Conservation (phyloP, 2,888 invertebrate species). For the Uropetala carovei region DNA sequence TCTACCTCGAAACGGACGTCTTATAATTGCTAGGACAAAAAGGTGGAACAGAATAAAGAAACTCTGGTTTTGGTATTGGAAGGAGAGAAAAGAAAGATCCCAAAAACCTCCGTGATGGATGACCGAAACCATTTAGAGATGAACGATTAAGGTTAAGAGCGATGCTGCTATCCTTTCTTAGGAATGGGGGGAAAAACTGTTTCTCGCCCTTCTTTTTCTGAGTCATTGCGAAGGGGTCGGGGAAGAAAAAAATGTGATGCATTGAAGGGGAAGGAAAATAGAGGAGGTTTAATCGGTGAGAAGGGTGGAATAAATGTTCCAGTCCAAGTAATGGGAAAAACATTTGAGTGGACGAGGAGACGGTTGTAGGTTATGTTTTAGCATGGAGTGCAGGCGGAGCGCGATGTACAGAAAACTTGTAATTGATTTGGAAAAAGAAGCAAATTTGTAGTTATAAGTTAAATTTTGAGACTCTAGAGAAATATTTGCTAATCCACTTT, state of each 20-base stretch:
- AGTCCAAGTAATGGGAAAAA: background rate
- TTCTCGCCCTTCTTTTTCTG: background rate
- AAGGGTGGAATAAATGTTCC: background rate
- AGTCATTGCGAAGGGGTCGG: background rate
- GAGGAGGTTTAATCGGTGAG: background rate
- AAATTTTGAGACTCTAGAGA: no score
- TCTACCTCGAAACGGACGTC: background rate
- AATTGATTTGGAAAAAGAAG: no score
- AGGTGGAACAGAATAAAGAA: background rate
- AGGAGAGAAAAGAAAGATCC: background rate
- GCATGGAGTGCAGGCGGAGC: no score
- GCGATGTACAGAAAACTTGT: no score
- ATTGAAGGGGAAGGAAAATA: background rate
- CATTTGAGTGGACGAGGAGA: background rate
- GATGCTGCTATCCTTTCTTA: slow-evolving; percentile 40
- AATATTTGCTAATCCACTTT: no score
- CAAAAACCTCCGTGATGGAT: slow-evolving; percentile 52
- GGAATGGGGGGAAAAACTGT: slow-evolving; percentile 11
- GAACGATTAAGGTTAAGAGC: slow-evolving; percentile 43
- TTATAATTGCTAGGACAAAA: slow-evolving; percentile 56
- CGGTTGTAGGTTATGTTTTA: background rate
- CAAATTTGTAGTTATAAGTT: no score
- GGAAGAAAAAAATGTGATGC: background rate
- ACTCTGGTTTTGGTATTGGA: background rate
- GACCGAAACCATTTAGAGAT: slow-evolving; percentile 61